Evolutionary conservation across 2,888 invertebrate species (phyloP), one percentile per base, ranked within the genome.

Genomic region (Drosophila siamana): DNA sequence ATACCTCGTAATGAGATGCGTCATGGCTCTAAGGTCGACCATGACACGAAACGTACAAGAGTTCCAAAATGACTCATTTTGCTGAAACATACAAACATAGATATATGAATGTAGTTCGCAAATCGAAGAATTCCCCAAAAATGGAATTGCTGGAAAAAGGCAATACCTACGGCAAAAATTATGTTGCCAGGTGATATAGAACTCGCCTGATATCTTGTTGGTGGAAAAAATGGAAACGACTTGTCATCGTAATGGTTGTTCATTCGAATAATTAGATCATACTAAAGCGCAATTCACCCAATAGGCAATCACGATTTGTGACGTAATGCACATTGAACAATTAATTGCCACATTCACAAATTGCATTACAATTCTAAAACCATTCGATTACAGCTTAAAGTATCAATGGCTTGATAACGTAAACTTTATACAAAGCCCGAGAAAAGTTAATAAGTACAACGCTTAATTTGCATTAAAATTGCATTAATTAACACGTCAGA

Each of bases 41-140:
- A 52, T 71, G 62, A 67, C 75, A 56, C 13, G 41, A 38, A 33
- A 38, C 33, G 57, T 38, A 38, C 54, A 56, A 56, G 2, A 19
- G 62, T 56, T 50, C 24, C 38, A 22, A 16, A 55, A 44, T 80
- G 79, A 80, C 22, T 80, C 83, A 83, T 26, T 48, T 19, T 3
- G 3, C 19, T 2, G 19, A 19, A 19, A 19, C 19, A 19, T 3
- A 19, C 19, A 19, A 3, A 19, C 36, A 13, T 5, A 38, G 15
- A 38, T 7, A 2, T 19, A 30, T 8, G 11, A 30, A 30, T 11
- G 4, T 44, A 47, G 55, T 40, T 55, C 61, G 30, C 11, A 28
- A 22, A 16, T 30, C 44, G n/a, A 11, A 26, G 50, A 77, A 50
- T 65, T 70, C 36, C 47, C 54, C 55, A 60, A 55, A 65, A 51